phyloP scores from a whole-genome alignment of 1,140 invertebrate genomes.

The Dolichoris vasculosae region DNA sequence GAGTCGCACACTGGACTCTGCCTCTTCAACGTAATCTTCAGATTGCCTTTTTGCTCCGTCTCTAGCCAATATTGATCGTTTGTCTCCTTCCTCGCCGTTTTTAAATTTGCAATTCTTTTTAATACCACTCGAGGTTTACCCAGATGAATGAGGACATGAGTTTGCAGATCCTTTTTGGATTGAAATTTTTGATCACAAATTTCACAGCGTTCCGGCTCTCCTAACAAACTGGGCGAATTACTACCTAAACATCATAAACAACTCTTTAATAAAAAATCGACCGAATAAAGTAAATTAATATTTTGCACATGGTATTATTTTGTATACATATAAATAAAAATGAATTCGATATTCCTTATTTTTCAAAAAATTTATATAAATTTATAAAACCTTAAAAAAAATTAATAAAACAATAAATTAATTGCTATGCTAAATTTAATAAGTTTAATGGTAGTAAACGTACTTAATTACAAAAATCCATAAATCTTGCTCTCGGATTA shows the following conservation, averaged over 20 bases:
- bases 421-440: too few species aligned
- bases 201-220: constrained; percentile 63
- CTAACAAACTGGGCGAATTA: constrained; percentile 47
- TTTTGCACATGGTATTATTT: too few species aligned
- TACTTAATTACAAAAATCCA: too few species aligned
- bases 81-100: constrained; percentile 60
- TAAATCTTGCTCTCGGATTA: too few species aligned
- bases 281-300: too few species aligned
- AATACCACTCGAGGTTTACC: constrained; percentile 67
- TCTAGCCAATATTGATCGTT: constrained; percentile 66
- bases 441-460: too few species aligned
- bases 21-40: constrained; percentile 70
- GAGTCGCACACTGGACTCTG: constrained; percentile 61
- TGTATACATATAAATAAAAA: too few species aligned
- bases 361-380: too few species aligned
- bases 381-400: too few species aligned
- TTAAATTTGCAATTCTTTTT: constrained; percentile 64
- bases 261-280: background rate
- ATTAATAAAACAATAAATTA: too few species aligned
- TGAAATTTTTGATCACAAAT: constrained; percentile 67
- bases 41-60: constrained; percentile 61
- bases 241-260: constrained; percentile 59
- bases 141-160: constrained; percentile 66
- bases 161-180: constrained; percentile 66
- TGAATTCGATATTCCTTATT: too few species aligned